Percentiles rank a stretch among this genome's conserved stretches.
These are phyloP conservation scores for Zaprionus obscuricornis DNA, from an alignment of 2,888 invertebrate species.

Conservation along the genomic window DNA sequence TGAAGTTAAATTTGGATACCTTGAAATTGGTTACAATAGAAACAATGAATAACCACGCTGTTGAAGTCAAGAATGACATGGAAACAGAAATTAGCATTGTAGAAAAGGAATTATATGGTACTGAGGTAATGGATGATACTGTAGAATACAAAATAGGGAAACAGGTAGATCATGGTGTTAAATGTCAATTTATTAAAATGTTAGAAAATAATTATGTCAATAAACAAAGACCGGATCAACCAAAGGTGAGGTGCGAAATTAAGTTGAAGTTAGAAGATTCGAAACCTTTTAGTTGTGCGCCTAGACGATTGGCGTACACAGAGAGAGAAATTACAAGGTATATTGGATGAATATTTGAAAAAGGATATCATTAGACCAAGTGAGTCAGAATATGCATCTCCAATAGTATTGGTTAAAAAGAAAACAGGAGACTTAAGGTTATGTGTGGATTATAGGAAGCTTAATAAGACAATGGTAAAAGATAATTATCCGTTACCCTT, in stretches of 20 bases:
- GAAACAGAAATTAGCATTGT: too few species aligned
- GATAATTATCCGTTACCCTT: constrained; percentile 13
- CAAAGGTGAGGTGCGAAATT: constrained; percentile 2
- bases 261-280: constrained; percentile 2
- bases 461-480: constrained; percentile 3
- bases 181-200: too few species aligned
- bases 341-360: constrained; percentile 13
- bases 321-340: too few species aligned
- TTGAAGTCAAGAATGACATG: too few species aligned
- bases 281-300: constrained; percentile 20
- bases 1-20: not conserved
- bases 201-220: too few species aligned
- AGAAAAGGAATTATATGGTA: too few species aligned
- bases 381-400: constrained; percentile 8
- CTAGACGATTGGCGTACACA: too few species aligned
- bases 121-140: too few species aligned
- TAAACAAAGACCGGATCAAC: not conserved
- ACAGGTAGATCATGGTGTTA: too few species aligned
- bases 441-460: constrained; percentile 13
- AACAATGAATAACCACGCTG: not conserved
- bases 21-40: not conserved
- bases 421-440: constrained; percentile 8
- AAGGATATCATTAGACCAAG: constrained; percentile 1
- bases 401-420: constrained; percentile 7
- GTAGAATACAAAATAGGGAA: too few species aligned